Evolutionary conservation across 2,888 invertebrate species (phyloP).

Genomic region (Formica aserva): DNA sequence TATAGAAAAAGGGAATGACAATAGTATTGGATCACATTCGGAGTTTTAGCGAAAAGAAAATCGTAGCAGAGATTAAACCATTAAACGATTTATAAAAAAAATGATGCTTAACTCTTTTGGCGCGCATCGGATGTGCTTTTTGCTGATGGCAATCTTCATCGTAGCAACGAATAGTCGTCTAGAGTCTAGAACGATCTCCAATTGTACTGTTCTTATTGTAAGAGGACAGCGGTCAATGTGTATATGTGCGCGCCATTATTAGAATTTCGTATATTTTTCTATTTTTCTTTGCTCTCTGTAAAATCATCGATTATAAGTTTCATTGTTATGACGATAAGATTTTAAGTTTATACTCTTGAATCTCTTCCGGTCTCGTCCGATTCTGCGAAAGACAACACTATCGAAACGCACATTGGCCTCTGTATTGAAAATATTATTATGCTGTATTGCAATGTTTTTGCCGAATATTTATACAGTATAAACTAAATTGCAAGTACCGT

Average conservation of each 20-base stretch:
- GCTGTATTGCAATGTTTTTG: constrained; percentile 54
- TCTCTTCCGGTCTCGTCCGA: constrained; percentile 26
- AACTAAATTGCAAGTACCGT: constrained; percentile 57
- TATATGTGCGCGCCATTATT: constrained; percentile 13
- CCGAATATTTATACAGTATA: constrained; percentile 44
- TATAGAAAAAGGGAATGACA: constrained; percentile 61
- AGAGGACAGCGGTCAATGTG: not conserved
- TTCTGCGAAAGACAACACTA: constrained; percentile 27
- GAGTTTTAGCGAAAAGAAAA: constrained; percentile 16
- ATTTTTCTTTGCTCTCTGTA: constrained; percentile 62
- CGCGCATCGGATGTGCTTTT: constrained; percentile 25
- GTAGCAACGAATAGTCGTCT: constrained; percentile 59
- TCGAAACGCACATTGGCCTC: constrained; percentile 71
- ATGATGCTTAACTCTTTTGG: constrained; percentile 8
- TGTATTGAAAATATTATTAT: constrained; percentile 56
- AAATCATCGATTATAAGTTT: constrained; percentile 55
- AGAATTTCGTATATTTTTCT: constrained; percentile 68
- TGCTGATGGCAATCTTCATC: constrained; percentile 13
- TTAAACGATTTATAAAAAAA: not conserved
- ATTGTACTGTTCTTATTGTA: constrained; percentile 49
- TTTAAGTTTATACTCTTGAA: constrained; percentile 32
- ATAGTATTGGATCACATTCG: constrained; percentile 63
- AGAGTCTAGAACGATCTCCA: constrained; percentile 46
- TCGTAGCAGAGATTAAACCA: constrained; percentile 14
- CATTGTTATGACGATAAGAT: constrained; percentile 46